phyloP scores from a whole-genome alignment of 2,888 invertebrate species.

The Caenorhabditis sp. region DNA sequence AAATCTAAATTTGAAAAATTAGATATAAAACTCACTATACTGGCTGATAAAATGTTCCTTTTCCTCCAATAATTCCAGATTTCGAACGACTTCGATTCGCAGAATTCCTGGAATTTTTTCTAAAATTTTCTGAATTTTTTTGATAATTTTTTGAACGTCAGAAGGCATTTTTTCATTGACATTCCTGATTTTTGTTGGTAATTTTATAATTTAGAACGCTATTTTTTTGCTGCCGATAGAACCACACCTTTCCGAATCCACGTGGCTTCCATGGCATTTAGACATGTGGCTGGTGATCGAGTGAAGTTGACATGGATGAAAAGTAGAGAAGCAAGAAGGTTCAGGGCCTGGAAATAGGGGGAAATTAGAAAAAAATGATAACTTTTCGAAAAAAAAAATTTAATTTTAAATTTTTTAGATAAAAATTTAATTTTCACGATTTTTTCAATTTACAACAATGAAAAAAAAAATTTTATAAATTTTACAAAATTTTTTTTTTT shows the following conservation, averaged over 20 bases:
- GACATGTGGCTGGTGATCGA: conserved; percentile 93
- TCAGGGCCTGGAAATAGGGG: conserved; percentile 89
- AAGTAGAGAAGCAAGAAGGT: conserved; percentile 92
- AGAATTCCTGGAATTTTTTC: conserved; percentile 89
- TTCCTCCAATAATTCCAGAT: conserved; percentile 76
- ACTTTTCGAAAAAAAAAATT: conserved; percentile 77
- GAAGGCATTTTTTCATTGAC: neutral
- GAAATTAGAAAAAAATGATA: too few species aligned
- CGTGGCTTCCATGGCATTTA: conserved; percentile 86
- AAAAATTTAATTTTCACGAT: neutral
- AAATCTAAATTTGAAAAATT: neutral
- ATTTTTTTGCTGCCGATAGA: too few species aligned
- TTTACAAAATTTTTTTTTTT: neutral
- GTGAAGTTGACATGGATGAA: conserved; percentile 97
- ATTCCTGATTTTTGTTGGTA: neutral
- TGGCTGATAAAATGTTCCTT: conserved; percentile 63
- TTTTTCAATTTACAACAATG: conserved; percentile 7
- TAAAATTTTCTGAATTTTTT: conserved; percentile 1
- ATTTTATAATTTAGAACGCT: neutral
- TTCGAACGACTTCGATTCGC: conserved; percentile 89
- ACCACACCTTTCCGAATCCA: conserved; percentile 63
- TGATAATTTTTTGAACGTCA: neutral
- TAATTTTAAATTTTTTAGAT: too few species aligned
- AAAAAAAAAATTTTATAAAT: conserved; percentile 32
- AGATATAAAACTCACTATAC: conserved; percentile 64